Evolutionary conservation across 2,113 vertebrate genomes (phyloP).

Genomic region (Pipa parva): DNA sequence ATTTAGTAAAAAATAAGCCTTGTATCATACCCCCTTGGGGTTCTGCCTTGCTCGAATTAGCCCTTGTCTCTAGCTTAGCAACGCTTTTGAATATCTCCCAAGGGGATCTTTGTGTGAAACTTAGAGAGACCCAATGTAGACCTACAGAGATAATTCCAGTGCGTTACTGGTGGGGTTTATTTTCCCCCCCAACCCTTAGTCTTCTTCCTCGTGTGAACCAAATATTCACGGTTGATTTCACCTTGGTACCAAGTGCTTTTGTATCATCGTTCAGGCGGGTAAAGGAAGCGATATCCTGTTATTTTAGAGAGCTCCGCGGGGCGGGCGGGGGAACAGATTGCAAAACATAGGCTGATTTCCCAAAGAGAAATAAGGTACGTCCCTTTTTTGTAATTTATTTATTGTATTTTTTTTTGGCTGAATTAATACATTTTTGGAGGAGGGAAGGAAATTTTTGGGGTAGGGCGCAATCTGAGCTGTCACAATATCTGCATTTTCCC

Average conservation of each 20-base stretch:
- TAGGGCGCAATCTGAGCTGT: no score
- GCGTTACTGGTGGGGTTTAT: slow-evolving; percentile 10
- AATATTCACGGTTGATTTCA: not conserved
- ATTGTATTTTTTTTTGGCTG: no score
- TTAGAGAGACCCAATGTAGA: slow-evolving; percentile 18
- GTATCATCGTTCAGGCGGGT: slow-evolving; percentile 5
- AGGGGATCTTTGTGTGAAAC: slow-evolving; percentile 42
- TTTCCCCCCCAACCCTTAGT: slow-evolving; percentile 35
- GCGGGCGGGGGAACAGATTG: no score
- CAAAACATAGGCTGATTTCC: no score
- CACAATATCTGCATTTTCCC: no score
- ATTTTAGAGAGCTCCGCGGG: not conserved
- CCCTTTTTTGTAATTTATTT: no score
- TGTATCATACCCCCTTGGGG: slow-evolving; percentile 38
- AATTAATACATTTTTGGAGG: no score
- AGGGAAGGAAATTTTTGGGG: no score
- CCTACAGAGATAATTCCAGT: slow-evolving; percentile 5
- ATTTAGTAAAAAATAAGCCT: slow-evolving; percentile 15
- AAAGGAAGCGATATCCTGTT: not conserved
- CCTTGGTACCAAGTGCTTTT: slow-evolving; percentile 21
- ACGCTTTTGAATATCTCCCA: slow-evolving; percentile 43
- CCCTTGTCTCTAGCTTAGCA: slow-evolving; percentile 51
- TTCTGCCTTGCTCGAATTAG: slow-evolving; percentile 28
- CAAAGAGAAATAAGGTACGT: no score
- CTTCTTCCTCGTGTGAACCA: slow-evolving; percentile 25